Percentiles rank a stretch among this genome's conserved stretches.
Evolutionary conservation across 1,140 invertebrate genomes (phyloP).

Genomic region (Caenorhabditis brenneri): DNA sequence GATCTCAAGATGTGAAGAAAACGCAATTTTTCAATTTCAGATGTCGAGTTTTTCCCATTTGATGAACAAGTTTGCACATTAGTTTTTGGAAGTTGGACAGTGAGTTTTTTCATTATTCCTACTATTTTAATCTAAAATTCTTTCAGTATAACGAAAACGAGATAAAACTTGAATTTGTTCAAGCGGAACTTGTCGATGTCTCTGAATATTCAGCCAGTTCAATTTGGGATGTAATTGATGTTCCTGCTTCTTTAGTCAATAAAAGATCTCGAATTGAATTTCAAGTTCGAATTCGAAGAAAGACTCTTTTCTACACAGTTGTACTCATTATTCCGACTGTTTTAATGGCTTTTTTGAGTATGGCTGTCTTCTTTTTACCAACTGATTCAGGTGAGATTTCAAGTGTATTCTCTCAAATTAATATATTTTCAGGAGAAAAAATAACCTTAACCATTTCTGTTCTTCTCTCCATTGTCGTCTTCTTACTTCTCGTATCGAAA

Average conservation of each 20-base stretch:
- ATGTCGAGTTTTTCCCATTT: constrained; percentile 70
- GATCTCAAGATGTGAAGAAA: no score
- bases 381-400: constrained; percentile 76
- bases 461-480: constrained; percentile 97
- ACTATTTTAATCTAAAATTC: no score
- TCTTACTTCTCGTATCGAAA: constrained; percentile 95
- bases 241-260: constrained; percentile 80
- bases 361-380: constrained; percentile 97
- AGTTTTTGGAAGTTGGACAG: constrained; percentile 99
- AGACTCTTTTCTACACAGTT: constrained; percentile 98
- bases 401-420: not conserved
- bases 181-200: constrained; percentile 83
- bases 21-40: constrained; percentile 53
- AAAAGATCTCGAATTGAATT: constrained; percentile 68
- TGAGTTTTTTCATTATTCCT: constrained; percentile 86
- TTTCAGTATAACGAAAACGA: constrained; percentile 84
- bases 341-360: constrained; percentile 95
- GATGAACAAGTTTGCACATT: constrained; percentile 94
- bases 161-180: constrained; percentile 70
- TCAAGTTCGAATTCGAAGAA: constrained; percentile 75
- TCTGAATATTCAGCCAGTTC: constrained; percentile 90
- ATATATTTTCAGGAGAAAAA: constrained; percentile 73
- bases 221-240: constrained; percentile 98
- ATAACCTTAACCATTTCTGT: constrained; percentile 73
- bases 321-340: constrained; percentile 98